Base-by-base conservation (phyloP, 2,113 vertebrate genomes). In the Hemiprocne comata region DNA sequence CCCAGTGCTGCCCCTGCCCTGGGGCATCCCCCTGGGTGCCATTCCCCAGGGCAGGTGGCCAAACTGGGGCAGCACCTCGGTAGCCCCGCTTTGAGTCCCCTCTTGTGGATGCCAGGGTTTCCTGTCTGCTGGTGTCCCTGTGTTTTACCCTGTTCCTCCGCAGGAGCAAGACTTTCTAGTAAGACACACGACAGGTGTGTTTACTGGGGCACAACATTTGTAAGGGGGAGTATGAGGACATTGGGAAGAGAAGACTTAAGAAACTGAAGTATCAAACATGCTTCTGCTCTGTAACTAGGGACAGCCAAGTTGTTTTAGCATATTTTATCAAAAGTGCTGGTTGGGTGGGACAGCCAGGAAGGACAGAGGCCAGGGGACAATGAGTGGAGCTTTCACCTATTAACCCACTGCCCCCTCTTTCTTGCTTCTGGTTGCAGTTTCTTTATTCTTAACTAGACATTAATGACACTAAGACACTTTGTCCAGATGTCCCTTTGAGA, bases 31-130 rank as follows among this genome's bases (percentile, higher is more conserved):
- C 38, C 20, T 0, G 1, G 31, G 44, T 66, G 44, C 44, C 1
- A 0, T 75, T 72, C 36, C 42, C 14, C 17, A 17, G 0, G 1
- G 33, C 34, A 20, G 33, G 17, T 5, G 13, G 17, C 48, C 1
- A 4, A 53, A 26, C 65, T 36, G 51, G 51, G 26, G 21, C 24
- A 71, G 69, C 51, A 72, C 23, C 26, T 13, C 1, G 0, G 13
- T 53, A 57, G 34, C 19, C 19, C 16, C 33, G 33, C 64, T 76
- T 28, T 29, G 21, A 16, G 57, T 5, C 2, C 4, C 6, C 9
- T 55, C 19, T 57, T 91, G 82, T 44, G 71, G 69, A 5, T 0
- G 1, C 26, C 0, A 3, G 54, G 55, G 54, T 51, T 70, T 76
- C 20, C 28, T 7, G 7, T 42, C 24, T 17, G 3, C 53, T 34